Evolutionary conservation across 2,797 vertebrate species (phyloP).

Genomic region (Tinamus major): DNA sequence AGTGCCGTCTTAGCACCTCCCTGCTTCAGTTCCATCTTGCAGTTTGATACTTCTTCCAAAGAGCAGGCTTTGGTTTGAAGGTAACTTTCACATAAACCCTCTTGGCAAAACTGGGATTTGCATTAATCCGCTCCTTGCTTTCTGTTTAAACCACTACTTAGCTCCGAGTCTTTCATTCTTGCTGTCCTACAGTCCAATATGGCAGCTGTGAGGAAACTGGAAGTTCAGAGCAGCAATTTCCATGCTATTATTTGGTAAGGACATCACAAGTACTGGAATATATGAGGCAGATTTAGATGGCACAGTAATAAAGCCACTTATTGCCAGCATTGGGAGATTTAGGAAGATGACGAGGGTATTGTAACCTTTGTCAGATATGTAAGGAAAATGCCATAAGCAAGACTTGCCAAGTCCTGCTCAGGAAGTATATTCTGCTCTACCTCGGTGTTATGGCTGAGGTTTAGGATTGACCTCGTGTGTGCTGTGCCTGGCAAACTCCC

Average conservation of each 20-base stretch:
- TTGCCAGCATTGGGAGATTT: background rate
- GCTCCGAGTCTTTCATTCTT: background rate
- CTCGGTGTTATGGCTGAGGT: fast-evolving
- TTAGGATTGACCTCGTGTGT: fast-evolving
- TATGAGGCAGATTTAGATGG: background rate
- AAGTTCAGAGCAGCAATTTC: background rate
- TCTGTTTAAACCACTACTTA: background rate
- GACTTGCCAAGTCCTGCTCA: background rate
- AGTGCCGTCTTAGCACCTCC: fast-evolving
- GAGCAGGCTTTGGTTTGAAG: background rate
- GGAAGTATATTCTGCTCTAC: background rate
- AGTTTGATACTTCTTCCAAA: background rate
- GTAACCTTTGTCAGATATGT: background rate
- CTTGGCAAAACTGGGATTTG: background rate
- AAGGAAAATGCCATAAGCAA: background rate
- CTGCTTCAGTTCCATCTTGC: background rate
- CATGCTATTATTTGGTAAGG: background rate
- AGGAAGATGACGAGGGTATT: fast-evolving
- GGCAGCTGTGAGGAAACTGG: background rate
- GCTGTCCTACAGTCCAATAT: background rate
- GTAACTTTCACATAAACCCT: background rate
- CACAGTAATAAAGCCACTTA: fast-evolving
- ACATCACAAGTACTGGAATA: background rate
- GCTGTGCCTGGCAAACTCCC: background rate
- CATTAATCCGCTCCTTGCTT: background rate